Conservation (phyloP, 2,888 invertebrate genomes). For the Patella depressa region DNA sequence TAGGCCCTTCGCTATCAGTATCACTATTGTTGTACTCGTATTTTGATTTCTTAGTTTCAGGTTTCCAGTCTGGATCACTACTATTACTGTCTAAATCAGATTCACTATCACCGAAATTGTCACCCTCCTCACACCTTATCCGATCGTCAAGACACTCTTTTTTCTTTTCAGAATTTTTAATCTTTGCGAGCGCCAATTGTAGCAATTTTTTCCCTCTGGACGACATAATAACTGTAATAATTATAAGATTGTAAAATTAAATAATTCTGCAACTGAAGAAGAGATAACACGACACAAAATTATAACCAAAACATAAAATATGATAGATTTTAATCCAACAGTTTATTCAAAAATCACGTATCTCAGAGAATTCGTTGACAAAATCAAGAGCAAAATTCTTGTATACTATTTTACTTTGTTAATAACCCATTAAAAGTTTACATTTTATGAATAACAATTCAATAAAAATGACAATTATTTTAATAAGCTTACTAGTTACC, state of each 20-base stretch:
- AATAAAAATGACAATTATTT: too few relatives aligned
- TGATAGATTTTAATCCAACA: too few relatives aligned
- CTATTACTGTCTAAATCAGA: not conserved
- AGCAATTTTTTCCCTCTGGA: not conserved
- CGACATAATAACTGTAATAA: not conserved
- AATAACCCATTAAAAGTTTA: too few relatives aligned
- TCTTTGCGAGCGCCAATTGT: not conserved
- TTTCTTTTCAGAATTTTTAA: not conserved
- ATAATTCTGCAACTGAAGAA: too few relatives aligned
- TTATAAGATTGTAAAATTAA: not conserved
- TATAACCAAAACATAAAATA: too few relatives aligned
- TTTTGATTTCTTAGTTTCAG: not conserved
- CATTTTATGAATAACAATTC: too few relatives aligned
- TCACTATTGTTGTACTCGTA: not conserved
- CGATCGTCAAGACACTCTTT: not conserved
- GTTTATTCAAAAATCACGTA: too few relatives aligned
- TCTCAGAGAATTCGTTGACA: too few relatives aligned
- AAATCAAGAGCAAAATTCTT: too few relatives aligned
- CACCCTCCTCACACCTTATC: not conserved
- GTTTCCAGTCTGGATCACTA: not conserved
- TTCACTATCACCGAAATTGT: not conserved
- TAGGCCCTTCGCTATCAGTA: not conserved
- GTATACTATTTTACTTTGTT: too few relatives aligned
- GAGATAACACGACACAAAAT: too few relatives aligned
- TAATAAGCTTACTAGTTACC: too few relatives aligned